These are phyloP conservation scores for Ryuthela nishihirai DNA, from an alignment of 2,888 invertebrate species.

Conservation along the genomic window DNA sequence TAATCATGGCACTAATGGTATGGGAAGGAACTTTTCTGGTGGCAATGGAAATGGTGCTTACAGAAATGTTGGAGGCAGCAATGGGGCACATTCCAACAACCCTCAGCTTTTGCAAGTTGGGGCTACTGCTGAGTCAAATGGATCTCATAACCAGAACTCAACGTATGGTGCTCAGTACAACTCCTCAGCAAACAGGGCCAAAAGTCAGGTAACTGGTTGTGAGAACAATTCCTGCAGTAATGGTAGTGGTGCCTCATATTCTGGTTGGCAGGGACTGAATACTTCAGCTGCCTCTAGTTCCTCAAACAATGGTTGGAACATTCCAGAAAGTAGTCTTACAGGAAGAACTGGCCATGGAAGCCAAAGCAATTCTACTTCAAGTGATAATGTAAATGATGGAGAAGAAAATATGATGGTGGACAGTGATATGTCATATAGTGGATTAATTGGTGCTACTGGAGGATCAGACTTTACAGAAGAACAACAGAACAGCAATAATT, in stretches of 20 bases:
- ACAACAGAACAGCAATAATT: neutral
- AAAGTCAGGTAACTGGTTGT: conserved; percentile 8
- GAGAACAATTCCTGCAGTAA: conserved; percentile 7
- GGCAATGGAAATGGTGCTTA: neutral
- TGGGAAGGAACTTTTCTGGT: neutral
- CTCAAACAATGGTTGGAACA: conserved; percentile 10
- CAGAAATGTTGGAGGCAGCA: neutral
- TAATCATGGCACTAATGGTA: conserved; percentile 15
- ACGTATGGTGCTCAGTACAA: conserved; percentile 33
- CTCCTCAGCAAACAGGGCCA: conserved; percentile 11
- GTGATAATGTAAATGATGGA: conserved; percentile 3
- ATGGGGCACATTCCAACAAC: conserved; percentile 8
- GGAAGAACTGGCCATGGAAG: conserved; percentile 13
- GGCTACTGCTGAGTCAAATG: conserved; percentile 10
- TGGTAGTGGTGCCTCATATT: conserved; percentile 15
- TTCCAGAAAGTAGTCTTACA: conserved; percentile 8
- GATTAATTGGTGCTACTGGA: conserved; percentile 34
- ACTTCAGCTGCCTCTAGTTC: conserved; percentile 3
- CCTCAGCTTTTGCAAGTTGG: neutral
- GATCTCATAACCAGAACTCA: conserved; percentile 15
- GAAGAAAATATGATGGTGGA: conserved; percentile 5
- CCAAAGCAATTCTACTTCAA: neutral
- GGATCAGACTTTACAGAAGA: conserved; percentile 13
- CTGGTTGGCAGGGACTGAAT: conserved; percentile 30
- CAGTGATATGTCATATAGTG: conserved; percentile 20